Percentiles rank a stretch among this genome's conserved stretches.
Evolutionary conservation across 1,140 invertebrate genomes (phyloP).

Genomic region (Neodiprion lecontei): DNA sequence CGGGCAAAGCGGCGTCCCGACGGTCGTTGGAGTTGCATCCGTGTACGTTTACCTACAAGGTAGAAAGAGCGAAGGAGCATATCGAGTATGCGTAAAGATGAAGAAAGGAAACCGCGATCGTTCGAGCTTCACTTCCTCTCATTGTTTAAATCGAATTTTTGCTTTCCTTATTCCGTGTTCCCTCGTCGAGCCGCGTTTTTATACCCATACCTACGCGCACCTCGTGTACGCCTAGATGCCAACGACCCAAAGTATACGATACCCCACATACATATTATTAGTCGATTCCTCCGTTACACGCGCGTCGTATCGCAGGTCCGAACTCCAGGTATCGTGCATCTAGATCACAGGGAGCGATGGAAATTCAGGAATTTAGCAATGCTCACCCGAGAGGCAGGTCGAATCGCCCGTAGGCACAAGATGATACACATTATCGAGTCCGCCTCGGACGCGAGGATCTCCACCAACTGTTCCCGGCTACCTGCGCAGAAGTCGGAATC

Average conservation of each 20-base stretch:
- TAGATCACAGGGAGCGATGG: neutral
- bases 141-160: conserved; percentile 36
- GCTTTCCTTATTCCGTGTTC: conserved; percentile 1
- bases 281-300: conserved; percentile 19
- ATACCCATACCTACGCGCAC: no score
- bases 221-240: neutral
- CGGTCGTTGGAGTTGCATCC: no score
- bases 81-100: conserved; percentile 28
- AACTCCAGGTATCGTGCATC: neutral
- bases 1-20: no score
- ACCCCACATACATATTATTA: conserved; percentile 42
- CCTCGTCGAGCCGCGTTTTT: neutral
- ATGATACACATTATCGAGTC: no score
- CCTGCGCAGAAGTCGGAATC: no score
- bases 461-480: no score
- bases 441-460: no score
- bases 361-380: no score
- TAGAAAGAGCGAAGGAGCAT: no score
- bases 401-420: no score
- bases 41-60: no score
- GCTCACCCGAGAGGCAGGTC: no score
- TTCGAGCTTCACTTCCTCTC: conserved; percentile 54
- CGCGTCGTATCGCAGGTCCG: neutral
- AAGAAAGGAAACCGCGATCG: conserved; percentile 35
- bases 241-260: neutral